These are phyloP conservation scores for Otis tarda DNA, from an alignment of 2,113 vertebrate species.

Conservation along the genomic window DNA sequence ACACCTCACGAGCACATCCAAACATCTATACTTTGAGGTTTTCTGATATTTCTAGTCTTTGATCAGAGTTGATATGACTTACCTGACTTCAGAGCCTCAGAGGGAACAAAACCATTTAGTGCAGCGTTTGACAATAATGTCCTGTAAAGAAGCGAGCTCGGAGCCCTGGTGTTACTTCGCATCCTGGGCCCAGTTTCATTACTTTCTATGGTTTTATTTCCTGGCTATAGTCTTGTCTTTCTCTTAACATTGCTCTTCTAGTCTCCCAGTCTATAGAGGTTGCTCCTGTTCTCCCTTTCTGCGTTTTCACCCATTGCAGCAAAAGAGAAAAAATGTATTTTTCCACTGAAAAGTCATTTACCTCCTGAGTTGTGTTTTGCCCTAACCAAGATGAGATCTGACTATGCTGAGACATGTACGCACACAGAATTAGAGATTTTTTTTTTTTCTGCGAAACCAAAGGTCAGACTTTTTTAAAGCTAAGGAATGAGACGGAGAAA, in stretches of 20 bases:
- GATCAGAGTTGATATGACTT: not conserved
- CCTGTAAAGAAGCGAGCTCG: not conserved
- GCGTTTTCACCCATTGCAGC: not conserved
- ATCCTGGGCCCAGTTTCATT: not conserved
- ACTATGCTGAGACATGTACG: not conserved
- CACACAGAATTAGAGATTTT: not conserved
- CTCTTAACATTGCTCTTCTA: not conserved
- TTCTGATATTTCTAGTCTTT: not conserved
- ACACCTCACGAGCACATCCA: not conserved
- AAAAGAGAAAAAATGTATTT: not conserved
- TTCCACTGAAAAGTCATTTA: constrained; percentile 9
- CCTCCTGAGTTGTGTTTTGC: not conserved
- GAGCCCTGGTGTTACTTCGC: not conserved
- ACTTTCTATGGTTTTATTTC: not conserved
- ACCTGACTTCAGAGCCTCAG: not conserved
- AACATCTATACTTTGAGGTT: not conserved
- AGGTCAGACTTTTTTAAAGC: not conserved
- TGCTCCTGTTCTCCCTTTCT: not conserved
- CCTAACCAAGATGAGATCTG: not conserved
- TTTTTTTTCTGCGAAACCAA: not conserved
- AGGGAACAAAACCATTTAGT: not conserved
- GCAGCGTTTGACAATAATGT: not conserved
- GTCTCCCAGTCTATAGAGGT: not conserved
- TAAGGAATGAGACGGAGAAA: not conserved
- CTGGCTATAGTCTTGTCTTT: not conserved